These are phyloP conservation scores for Sphaerophoria rueppellii DNA, from an alignment of 2,888 invertebrate species.

Conservation along the genomic window DNA sequence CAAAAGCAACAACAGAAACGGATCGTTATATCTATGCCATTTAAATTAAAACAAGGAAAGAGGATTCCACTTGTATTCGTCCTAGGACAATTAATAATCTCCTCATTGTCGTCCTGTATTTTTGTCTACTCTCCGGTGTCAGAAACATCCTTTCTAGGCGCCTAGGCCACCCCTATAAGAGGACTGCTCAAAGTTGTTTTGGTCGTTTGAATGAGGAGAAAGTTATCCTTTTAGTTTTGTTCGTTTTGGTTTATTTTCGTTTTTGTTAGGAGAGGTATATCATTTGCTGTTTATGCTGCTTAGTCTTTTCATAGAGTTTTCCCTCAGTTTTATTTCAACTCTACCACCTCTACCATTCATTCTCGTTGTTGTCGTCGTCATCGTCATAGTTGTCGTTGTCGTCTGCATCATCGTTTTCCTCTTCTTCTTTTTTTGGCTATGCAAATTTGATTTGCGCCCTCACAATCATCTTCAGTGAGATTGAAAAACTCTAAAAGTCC, in stretches of 20 bases:
- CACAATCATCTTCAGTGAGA: conserved; percentile 54
- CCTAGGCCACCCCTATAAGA: conserved; percentile 23
- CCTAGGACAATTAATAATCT: conserved; percentile 67
- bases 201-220: conserved; percentile 23
- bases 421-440: conserved; percentile 26
- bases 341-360: not conserved
- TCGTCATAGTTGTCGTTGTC: conserved; percentile 3
- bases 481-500: conserved; percentile 31
- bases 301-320: conserved; percentile 49
- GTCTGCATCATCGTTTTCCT: not conserved
- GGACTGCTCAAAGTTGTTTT: conserved; percentile 1
- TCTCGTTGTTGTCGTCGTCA: not conserved
- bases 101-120: conserved; percentile 54
- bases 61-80: conserved; percentile 58
- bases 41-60: conserved; percentile 66
- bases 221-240: conserved; percentile 48
- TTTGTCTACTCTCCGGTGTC: conserved; percentile 42
- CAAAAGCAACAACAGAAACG: conserved; percentile 7
- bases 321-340: conserved; percentile 7
- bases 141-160: conserved; percentile 53
- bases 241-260: too few relatives aligned
- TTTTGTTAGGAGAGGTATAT: conserved; percentile 8
- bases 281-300: conserved; percentile 56
- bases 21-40: conserved; percentile 56
- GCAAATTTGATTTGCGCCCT: conserved; percentile 64